Percentiles rank a stretch among this genome's conserved stretches.
Evolutionary conservation across 2,797 vertebrate species (phyloP).

Genomic region (Phrynocephalus forsythii): DNA sequence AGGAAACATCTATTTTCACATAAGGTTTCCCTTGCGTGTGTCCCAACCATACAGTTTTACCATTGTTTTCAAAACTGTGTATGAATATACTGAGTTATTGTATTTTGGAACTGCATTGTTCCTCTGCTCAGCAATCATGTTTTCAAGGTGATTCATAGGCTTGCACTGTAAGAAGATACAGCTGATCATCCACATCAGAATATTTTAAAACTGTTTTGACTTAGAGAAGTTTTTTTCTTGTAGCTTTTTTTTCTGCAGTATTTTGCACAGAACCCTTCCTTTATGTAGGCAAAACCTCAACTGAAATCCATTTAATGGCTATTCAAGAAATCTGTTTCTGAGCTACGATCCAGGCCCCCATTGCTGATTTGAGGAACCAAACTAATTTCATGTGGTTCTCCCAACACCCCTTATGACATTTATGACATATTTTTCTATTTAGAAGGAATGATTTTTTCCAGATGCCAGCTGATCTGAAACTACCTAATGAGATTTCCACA

Average conservation of each 20-base stretch:
- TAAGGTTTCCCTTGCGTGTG: too few relatives aligned
- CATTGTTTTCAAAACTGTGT: too few relatives aligned
- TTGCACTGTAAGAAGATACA: not conserved
- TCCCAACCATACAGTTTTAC: too few relatives aligned
- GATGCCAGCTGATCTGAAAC: slow-evolving; percentile 80
- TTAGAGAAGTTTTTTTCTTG: not conserved
- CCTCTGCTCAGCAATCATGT: too few relatives aligned
- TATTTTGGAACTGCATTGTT: too few relatives aligned
- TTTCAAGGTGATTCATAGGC: not conserved
- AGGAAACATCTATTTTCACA: too few relatives aligned
- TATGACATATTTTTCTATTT: slow-evolving; percentile 81
- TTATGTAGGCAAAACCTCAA: slow-evolving; percentile 49
- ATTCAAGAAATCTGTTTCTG: slow-evolving; percentile 67
- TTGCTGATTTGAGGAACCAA: slow-evolving; percentile 72
- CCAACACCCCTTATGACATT: slow-evolving; percentile 74
- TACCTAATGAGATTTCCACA: slow-evolving; percentile 81
- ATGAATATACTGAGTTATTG: too few relatives aligned
- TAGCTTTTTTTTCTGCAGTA: slow-evolving; percentile 8
- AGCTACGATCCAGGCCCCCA: slow-evolving; percentile 58
- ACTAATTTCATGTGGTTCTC: slow-evolving; percentile 79
- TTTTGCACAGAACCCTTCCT: slow-evolving; percentile 38
- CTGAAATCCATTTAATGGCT: slow-evolving; percentile 62
- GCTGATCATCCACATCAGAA: not conserved
- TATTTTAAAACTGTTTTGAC: too few relatives aligned
- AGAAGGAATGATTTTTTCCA: slow-evolving; percentile 81